These are phyloP conservation scores for Brachypteracias leptosomus DNA, from an alignment of 2,113 vertebrate genomes.

Conservation along the genomic window DNA sequence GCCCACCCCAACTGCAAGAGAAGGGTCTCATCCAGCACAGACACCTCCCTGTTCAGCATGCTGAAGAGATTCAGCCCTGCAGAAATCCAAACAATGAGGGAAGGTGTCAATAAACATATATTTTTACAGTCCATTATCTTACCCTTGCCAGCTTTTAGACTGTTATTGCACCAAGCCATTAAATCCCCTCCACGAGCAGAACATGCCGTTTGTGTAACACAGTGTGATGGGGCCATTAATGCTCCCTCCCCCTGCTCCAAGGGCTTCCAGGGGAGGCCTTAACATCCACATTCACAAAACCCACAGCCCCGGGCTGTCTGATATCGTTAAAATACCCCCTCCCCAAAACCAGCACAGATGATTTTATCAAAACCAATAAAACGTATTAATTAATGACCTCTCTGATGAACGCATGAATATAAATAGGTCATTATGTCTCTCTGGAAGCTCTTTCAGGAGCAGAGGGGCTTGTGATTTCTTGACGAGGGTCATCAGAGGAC, in stretches of 20 bases:
- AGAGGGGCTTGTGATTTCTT: constrained; percentile 8
- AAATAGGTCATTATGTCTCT: neutral
- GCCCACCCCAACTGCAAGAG: neutral
- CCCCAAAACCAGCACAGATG: constrained; percentile 7
- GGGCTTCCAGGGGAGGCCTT: neutral
- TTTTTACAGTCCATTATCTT: constrained; percentile 60
- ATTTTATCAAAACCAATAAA: constrained; percentile 15
- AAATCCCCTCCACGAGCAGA: constrained; percentile 30
- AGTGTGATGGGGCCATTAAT: constrained; percentile 2
- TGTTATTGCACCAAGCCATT: constrained; percentile 39
- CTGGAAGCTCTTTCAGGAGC: neutral
- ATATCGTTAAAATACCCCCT: neutral
- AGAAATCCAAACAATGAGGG: constrained; percentile 6
- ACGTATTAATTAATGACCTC: constrained; percentile 27
- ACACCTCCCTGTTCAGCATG: accelerated
- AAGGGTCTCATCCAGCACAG: neutral
- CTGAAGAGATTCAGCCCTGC: neutral
- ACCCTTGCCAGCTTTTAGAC: constrained; percentile 26
- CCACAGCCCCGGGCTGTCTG: constrained; percentile 25
- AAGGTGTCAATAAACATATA: constrained; percentile 41
- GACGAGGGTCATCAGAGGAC: neutral
- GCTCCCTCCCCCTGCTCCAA: neutral
- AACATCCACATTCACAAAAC: neutral
- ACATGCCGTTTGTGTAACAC: constrained; percentile 20
- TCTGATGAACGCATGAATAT: neutral